These are phyloP conservation scores for Falco concolor DNA, from an alignment of 2,797 vertebrate species.

Conservation along the genomic window DNA sequence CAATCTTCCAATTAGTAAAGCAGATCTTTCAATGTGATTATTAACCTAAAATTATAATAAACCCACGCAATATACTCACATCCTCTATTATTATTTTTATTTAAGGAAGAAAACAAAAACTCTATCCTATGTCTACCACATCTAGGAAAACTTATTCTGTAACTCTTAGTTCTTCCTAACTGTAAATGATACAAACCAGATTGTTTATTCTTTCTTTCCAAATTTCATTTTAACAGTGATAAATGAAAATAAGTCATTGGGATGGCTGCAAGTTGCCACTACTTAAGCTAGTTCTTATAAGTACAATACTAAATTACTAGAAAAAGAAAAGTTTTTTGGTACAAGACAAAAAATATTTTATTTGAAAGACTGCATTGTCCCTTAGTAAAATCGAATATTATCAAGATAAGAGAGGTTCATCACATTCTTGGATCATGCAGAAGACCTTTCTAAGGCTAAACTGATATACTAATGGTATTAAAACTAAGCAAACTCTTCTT, in stretches of 20 bases:
- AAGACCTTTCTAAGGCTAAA: background rate
- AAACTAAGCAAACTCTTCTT: background rate
- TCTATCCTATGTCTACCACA: background rate
- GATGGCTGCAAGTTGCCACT: background rate
- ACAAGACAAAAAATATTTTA: background rate
- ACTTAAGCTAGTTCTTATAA: background rate
- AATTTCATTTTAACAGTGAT: background rate
- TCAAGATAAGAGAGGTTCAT: background rate
- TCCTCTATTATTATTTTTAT: background rate
- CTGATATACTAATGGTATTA: background rate
- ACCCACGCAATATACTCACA: background rate
- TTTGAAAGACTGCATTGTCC: background rate
- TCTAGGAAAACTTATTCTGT: background rate
- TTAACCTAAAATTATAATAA: background rate
- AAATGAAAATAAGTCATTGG: background rate
- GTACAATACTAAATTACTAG: background rate
- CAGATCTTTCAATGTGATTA: background rate
- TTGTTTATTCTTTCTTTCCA: background rate
- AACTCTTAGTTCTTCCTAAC: background rate
- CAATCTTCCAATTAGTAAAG: background rate
- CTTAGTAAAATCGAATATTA: background rate
- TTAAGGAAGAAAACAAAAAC: background rate
- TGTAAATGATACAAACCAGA: background rate
- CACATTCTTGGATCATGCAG: background rate
- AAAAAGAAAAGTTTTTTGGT: background rate